Evolutionary conservation across 2,888 invertebrate genomes (phyloP).

Genomic region (Spilosoma lubricipeda): DNA sequence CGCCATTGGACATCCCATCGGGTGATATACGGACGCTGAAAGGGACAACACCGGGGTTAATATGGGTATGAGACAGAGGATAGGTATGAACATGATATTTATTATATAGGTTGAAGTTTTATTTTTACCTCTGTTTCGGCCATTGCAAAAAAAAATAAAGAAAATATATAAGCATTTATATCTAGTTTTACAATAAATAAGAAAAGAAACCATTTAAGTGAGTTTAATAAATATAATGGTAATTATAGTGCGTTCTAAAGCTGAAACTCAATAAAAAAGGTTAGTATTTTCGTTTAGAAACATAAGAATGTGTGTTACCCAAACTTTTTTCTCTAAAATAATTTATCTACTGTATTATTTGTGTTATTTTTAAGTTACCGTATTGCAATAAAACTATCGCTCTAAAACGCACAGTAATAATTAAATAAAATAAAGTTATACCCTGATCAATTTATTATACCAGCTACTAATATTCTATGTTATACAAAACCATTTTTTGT

Average conservation of each 20-base stretch:
- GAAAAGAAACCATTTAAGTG: constrained; percentile 4
- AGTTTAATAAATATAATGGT: background rate
- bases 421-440: constrained; percentile 13
- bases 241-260: constrained; percentile 8
- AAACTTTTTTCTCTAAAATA: background rate
- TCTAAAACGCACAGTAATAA: constrained; percentile 20
- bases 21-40: constrained; percentile 88
- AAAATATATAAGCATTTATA: constrained; percentile 61
- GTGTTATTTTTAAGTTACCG: background rate
- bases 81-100: constrained; percentile 64
- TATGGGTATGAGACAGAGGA: constrained; percentile 66
- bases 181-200: constrained; percentile 30
- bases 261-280: background rate
- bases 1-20: constrained; percentile 87
- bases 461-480: constrained; percentile 18
- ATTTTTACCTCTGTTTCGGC: constrained; percentile 83
- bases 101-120: constrained; percentile 54
- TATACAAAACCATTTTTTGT: constrained; percentile 17
- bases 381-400: constrained; percentile 16
- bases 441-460: constrained; percentile 4
- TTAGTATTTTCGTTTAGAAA: background rate
- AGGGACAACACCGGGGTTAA: constrained; percentile 86
- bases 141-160: constrained; percentile 73
- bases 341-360: background rate
- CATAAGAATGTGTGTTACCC: background rate